Evolutionary conservation across 1,140 invertebrate genomes (phyloP).

Genomic region (Drosophila bocqueti): DNA sequence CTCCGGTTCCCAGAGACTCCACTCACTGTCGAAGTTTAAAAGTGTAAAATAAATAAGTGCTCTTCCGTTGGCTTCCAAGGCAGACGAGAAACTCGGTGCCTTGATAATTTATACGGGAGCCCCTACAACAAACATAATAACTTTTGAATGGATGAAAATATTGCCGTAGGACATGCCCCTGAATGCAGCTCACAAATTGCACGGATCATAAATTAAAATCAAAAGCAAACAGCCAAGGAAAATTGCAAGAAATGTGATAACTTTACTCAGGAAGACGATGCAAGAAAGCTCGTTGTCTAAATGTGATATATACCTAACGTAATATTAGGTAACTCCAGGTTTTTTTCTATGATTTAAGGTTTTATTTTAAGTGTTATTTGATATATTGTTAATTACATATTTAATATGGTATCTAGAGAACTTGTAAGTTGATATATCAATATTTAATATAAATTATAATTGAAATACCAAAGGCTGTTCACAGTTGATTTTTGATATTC

Average conservation of each 20-base stretch:
- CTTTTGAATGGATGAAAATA: slow-evolving; percentile 36
- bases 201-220: slow-evolving; percentile 70
- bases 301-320: neutral
- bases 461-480: neutral
- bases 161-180: slow-evolving; percentile 41
- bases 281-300: slow-evolving; percentile 4
- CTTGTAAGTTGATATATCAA: neutral
- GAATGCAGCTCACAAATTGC: slow-evolving; percentile 43
- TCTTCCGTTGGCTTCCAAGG: neutral
- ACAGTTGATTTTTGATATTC: neutral
- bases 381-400: neutral
- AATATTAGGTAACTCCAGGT: neutral
- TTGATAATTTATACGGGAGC: slow-evolving; percentile 17
- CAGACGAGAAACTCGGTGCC: neutral
- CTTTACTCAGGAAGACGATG: slow-evolving; percentile 15
- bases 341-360: neutral
- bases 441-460: neutral
- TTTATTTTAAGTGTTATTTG: neutral
- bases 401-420: too few relatives aligned
- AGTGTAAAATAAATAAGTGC: slow-evolving; percentile 20
- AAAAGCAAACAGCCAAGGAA: slow-evolving; percentile 23
- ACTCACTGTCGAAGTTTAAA: neutral
- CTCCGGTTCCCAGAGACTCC: neutral
- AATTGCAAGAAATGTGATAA: slow-evolving; percentile 5
- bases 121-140: slow-evolving; percentile 42